Evolutionary conservation across 1,140 invertebrate species (phyloP).

Genomic region (Maniola jurtina): DNA sequence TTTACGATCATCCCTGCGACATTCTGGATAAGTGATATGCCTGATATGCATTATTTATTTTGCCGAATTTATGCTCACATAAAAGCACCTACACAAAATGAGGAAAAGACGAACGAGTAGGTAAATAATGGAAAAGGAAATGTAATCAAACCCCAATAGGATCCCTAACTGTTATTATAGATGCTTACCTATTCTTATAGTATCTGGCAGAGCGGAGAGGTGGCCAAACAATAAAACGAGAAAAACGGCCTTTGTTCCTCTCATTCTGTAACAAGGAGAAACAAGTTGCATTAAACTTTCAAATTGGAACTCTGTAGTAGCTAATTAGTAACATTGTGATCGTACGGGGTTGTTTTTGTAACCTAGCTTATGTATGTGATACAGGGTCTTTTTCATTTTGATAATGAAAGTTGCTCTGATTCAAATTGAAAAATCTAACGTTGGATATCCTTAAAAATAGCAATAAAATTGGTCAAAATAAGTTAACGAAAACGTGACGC

Average conservation of each 20-base stretch:
- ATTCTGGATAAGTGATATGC: background rate
- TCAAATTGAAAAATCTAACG: too few species aligned
- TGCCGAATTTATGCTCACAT: background rate
- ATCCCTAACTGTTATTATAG: constrained; percentile 4
- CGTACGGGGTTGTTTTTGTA: background rate
- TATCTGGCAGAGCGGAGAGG: constrained; percentile 73
- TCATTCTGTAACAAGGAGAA: constrained; percentile 67
- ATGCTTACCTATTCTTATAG: constrained; percentile 73
- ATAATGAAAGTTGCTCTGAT: too few species aligned
- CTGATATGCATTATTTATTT: background rate
- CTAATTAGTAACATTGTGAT: constrained; percentile 9
- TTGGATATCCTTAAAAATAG: too few species aligned
- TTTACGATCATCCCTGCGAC: background rate
- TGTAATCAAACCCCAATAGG: background rate
- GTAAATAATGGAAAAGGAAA: background rate
- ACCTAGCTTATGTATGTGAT: background rate
- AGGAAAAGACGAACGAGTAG: background rate
- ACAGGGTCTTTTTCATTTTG: background rate
- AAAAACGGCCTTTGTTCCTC: constrained; percentile 56
- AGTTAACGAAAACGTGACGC: too few species aligned
- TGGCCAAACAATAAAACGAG: constrained; percentile 69
- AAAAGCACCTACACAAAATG: background rate
- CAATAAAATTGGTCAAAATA: too few species aligned
- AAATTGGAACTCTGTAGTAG: background rate
- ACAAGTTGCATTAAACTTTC: constrained; percentile 30